Evolutionary conservation across 2,113 vertebrate species (phyloP).

Genomic region (Callorhinus ursinus): DNA sequence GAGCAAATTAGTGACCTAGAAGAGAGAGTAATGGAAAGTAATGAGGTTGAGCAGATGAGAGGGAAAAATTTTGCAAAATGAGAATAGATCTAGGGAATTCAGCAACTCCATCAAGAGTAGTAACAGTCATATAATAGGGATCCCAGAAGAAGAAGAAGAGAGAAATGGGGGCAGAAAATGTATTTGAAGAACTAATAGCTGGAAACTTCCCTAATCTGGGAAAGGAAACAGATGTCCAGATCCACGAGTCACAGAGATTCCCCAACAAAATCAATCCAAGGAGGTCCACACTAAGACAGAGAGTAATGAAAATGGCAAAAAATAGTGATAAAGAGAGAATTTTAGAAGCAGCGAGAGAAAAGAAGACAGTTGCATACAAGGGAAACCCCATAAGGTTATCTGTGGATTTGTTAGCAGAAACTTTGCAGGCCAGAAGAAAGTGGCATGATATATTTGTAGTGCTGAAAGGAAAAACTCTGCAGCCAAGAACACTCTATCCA

Average conservation of each 20-base stretch:
- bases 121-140: neutral
- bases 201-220: neutral
- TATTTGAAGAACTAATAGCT: neutral
- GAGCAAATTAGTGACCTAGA: neutral
- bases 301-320: neutral
- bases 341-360: neutral
- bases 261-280: neutral
- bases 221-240: neutral
- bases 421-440: neutral
- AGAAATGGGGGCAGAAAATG: neutral
- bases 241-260: neutral
- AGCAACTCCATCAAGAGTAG: neutral
- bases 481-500: neutral
- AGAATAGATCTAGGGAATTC: neutral
- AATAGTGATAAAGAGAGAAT: neutral
- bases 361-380: neutral
- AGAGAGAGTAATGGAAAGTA: neutral
- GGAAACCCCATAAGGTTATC: neutral
- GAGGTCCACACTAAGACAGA: neutral
- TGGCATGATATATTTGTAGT: neutral
- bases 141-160: neutral
- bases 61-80: neutral
- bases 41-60: neutral
- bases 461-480: neutral
- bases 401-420: neutral